These are phyloP conservation scores for Actinia tenebrosa DNA, from an alignment of 64 coral and sea anemone species.

Conservation along the genomic window DNA sequence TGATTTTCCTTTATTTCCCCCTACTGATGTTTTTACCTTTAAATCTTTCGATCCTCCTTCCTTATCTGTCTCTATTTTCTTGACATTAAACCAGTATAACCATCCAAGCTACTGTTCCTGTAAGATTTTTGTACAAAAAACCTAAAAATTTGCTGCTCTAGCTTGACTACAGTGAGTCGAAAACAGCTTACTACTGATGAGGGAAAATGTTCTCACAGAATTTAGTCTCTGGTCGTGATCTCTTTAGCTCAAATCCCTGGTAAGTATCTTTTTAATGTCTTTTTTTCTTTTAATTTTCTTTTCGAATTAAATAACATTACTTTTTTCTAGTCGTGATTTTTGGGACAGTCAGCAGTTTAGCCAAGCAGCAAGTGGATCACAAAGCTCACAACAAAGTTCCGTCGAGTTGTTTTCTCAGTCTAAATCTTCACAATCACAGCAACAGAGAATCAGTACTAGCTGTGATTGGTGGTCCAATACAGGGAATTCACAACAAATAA, in stretches of 20 bases:
- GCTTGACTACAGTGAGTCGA: not conserved
- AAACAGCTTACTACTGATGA: not conserved
- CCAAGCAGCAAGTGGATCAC: conserved; percentile 58
- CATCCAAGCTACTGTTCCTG: no score
- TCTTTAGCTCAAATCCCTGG: conserved; percentile 87
- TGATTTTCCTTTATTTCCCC: not conserved
- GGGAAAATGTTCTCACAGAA: conserved; percentile 53
- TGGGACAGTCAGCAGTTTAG: conserved; percentile 85
- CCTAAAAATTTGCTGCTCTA: not conserved
- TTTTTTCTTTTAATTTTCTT: not conserved
- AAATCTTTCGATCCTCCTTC: not conserved
- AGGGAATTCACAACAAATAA: conserved; percentile 53
- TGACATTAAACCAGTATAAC: no score
- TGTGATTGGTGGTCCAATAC: conserved; percentile 56
- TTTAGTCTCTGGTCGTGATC: conserved; percentile 64
- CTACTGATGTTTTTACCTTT: not conserved
- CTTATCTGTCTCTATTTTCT: no score
- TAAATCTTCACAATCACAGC: conserved; percentile 34
- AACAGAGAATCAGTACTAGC: conserved; percentile 17
- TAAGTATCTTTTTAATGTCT: conserved; percentile 16
- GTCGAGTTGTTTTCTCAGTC: conserved; percentile 73
- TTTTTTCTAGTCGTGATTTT: conserved; percentile 54
- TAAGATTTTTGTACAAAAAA: not conserved
- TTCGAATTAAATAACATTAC: not conserved
- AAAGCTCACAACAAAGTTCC: conserved; percentile 81